phyloP scores from a whole-genome alignment of 2,113 vertebrate genomes.

The Falcunculus frontatus region DNA sequence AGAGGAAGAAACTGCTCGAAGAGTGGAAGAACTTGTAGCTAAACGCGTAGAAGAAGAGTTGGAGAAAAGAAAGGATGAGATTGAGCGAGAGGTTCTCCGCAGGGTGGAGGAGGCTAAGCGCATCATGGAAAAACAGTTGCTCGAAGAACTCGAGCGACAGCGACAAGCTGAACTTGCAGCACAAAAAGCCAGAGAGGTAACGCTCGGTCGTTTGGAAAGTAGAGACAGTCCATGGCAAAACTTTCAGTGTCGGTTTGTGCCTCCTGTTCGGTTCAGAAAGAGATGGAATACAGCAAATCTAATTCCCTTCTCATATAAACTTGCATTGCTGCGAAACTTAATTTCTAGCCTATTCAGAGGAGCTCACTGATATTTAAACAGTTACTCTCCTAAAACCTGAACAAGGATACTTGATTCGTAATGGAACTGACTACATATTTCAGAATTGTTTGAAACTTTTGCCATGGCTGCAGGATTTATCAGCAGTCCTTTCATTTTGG shows the following conservation, averaged over 20 bases:
- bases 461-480: slow-evolving; percentile 85
- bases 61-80: slow-evolving; percentile 97
- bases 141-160: slow-evolving; percentile 99
- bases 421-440: slow-evolving; percentile 79
- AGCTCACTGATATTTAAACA: slow-evolving; percentile 77
- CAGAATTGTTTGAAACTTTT: slow-evolving; percentile 87
- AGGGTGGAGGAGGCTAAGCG: slow-evolving; percentile 98
- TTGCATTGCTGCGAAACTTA: slow-evolving; percentile 76
- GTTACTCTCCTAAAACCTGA: slow-evolving; percentile 77
- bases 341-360: slow-evolving; percentile 78
- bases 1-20: slow-evolving; percentile 96
- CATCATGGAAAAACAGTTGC: slow-evolving; percentile 99
- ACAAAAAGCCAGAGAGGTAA: slow-evolving; percentile 99
- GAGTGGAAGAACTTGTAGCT: slow-evolving; percentile 96
- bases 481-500: slow-evolving; percentile 68
- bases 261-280: slow-evolving; percentile 78
- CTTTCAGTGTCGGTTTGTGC: slow-evolving; percentile 81
- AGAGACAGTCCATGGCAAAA: slow-evolving; percentile 92
- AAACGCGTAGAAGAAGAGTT: slow-evolving; percentile 97
- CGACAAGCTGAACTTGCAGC: slow-evolving; percentile 96
- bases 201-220: slow-evolving; percentile 99
- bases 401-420: slow-evolving; percentile 76
- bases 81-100: slow-evolving; percentile 96
- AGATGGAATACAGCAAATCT: slow-evolving; percentile 78
- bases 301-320: slow-evolving; percentile 78